Evolutionary conservation across 2,888 invertebrate genomes (phyloP), one percentile per base, ranked within the genome.

Genomic region (Nymphalis polychloros): DNA sequence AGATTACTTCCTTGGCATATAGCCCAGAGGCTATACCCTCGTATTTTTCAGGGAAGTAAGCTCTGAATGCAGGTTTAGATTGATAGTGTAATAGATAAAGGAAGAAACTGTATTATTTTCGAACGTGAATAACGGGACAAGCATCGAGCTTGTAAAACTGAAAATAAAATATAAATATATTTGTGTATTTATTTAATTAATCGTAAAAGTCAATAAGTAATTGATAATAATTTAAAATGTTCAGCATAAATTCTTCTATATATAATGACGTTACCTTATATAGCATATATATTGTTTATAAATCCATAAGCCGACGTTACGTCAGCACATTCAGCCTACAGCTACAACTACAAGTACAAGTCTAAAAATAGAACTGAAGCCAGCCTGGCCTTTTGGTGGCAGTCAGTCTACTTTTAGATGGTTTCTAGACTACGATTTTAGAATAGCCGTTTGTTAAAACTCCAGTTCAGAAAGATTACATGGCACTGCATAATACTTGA

Each of bases 1-100:
- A 70, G 64, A 70, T 70, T 65, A 70, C 68, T 65, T 70, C 68
- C 68, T 64, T 70, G 70, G 70, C 70, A 63, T 64, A 59, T 31
- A 63, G 68, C 70, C 70, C 63, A 55, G 61, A 55, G 70, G 68
- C 70, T 59, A 63, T 70, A 65, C 59, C 64, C 57, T 59, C 64
- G 62, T 65, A 68, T 70, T 70, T 68, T 68, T 70, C 68, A 65
- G 41, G 46, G n/a, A 64, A 53, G 48, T 63, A 52, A 69, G 62
- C 66, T 69, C 48, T 59, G 49, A 49, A 19, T 60, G 55, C 59
- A 47, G 63, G 23, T 49, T 63, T 50, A 59, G 47, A 62, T 61
- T 59, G 61, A 55, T 53, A 55, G 41, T 8, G 47, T 52, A 66
- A 52, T 65, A 19, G n/a, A 65, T 65, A 31, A 53, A 60, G 60